Base-by-base conservation (phyloP, 2,888 invertebrate species). In the Calameuta pallipes region DNA sequence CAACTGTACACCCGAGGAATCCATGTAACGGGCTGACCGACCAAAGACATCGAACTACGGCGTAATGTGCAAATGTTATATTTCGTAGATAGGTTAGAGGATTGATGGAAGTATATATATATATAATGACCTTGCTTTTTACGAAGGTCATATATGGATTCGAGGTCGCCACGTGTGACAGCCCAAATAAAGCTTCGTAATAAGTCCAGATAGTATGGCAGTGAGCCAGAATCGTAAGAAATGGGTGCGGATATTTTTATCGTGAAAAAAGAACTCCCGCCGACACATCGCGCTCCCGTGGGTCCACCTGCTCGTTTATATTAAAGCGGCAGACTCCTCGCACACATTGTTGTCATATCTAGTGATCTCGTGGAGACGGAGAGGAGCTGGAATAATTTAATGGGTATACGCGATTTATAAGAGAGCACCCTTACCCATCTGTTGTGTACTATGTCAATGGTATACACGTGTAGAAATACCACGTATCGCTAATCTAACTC, bases 161-260 rank as follows among this genome's bases (percentile, higher is more conserved):
- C 83, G 79, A 80, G 34, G 76, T 82, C 81, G 82, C 80, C 82
- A 82, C 80, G 81, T 80, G 81, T 81, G 77, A 78, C 76, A 79
- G 73, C 77, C 75, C 75, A 81, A 75, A 82, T 30, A 82, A 81
- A 77, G 75, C 71, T 80, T 79, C 79, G 80, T 85, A 84, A 87
- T 87, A 86, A 87, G 84, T 82, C 81, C 82, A 80, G 85, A 84
- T 86, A 82, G 81, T 35, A 77, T 84, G 87, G 87, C 87, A 79
- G 75, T 69, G 36, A 33, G 87, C 87, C 87, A 87, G 82, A 84
- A 80, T 34, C 56, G 69, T 41, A 77, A 36, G 74, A 73, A 73
- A 74, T 69, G 41, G 56, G 75, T 74, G 75, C 37, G 34, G 80
- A 73, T 80, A 77, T 80, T 80, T 80, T 80, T 80, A 79, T 79